These are phyloP conservation scores for Sylvia atricapilla DNA, from an alignment of 2,113 vertebrate species.

Conservation along the genomic window DNA sequence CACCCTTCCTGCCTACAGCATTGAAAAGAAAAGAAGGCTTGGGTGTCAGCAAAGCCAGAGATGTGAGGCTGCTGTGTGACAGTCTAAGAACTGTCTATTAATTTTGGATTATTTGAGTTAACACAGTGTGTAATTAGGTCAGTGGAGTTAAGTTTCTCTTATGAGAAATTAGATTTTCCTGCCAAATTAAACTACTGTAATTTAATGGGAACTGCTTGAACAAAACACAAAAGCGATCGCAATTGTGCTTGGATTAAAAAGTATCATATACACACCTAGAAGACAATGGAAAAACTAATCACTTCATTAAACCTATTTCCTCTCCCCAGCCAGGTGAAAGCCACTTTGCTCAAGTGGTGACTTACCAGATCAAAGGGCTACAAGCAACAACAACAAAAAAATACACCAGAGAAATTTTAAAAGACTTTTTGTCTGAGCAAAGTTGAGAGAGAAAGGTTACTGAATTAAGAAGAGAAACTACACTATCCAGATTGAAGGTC, in stretches of 20 bases:
- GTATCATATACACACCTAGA: not conserved
- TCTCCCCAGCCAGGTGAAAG: not conserved
- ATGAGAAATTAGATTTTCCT: not conserved
- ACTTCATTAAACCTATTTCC: not conserved
- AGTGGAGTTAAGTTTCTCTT: not conserved
- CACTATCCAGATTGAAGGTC: not conserved
- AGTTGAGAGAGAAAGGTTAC: not conserved
- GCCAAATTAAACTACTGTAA: not conserved
- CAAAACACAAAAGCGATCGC: not conserved
- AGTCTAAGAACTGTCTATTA: not conserved
- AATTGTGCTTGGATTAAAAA: not conserved
- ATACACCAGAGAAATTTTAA: not conserved
- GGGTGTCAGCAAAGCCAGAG: not conserved
- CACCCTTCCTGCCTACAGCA: not conserved
- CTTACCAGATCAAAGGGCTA: not conserved
- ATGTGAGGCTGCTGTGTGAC: not conserved
- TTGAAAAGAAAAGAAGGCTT: not conserved
- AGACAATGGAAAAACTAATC: conserved; percentile 10
- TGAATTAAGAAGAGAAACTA: not conserved
- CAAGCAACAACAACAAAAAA: not conserved
- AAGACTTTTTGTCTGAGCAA: not conserved
- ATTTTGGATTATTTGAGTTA: not conserved
- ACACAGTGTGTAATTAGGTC: not conserved
- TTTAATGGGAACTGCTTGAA: conserved; percentile 1
- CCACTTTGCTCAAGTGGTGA: not conserved